phyloP scores from a whole-genome alignment of 2,888 invertebrate genomes.

The Cyrtodaria siliqua region DNA sequence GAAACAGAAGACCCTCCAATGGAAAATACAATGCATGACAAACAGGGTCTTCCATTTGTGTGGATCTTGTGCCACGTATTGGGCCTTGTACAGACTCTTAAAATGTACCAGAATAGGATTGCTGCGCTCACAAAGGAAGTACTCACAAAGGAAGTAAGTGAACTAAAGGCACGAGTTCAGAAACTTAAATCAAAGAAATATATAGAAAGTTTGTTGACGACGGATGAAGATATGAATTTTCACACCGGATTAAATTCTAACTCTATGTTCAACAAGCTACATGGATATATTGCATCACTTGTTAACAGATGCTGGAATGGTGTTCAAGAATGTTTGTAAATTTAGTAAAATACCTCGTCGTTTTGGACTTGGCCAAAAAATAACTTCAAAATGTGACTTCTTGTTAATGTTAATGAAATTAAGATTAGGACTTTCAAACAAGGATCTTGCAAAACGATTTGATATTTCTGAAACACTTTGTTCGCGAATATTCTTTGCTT shows the following conservation, averaged over 20 bases:
- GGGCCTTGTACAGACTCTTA: background rate
- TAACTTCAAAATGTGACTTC: conserved; percentile 46
- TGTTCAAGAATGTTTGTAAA: conserved; percentile 23
- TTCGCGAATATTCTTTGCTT: conserved; percentile 41
- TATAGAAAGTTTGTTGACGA: conserved; percentile 30
- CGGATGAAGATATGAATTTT: conserved; percentile 44
- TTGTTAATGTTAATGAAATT: conserved; percentile 48
- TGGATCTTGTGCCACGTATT: background rate
- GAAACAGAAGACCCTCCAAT: no score
- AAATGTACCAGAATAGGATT: conserved; percentile 4
- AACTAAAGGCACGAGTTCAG: no score
- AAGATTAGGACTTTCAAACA: conserved; percentile 37
- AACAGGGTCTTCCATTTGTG: background rate
- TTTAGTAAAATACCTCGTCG: conserved; percentile 7
- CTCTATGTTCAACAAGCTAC: conserved; percentile 38
- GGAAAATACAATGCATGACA: background rate
- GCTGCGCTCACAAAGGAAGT: background rate
- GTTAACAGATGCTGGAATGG: conserved; percentile 55
- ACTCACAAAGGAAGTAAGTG: no score
- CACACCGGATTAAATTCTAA: conserved; percentile 37
- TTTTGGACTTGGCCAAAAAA: conserved; percentile 45
- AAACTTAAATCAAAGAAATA: conserved; percentile 8
- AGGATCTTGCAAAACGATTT: conserved; percentile 51
- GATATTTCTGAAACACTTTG: conserved; percentile 35
- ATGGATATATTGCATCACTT: conserved; percentile 30